Conservation (phyloP, 2,888 invertebrate genomes). For the Ectemnius continuus region DNA sequence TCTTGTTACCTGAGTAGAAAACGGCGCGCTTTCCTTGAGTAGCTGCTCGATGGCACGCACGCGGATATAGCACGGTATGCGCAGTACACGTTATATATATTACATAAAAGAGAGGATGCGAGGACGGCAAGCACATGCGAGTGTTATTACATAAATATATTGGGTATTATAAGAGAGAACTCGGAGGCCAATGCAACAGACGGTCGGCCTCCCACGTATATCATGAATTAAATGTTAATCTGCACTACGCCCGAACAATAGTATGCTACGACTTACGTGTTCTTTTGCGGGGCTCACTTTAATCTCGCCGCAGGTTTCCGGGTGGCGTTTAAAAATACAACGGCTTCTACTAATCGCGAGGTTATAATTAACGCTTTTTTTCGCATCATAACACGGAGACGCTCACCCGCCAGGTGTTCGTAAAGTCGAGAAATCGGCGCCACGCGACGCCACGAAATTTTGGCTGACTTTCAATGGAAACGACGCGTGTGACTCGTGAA, state of each 20-base stretch:
- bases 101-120: neutral
- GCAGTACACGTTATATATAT: neutral
- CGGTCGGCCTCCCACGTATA: neutral
- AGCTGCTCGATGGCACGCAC: neutral
- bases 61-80: neutral
- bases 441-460: conserved; percentile 53
- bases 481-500: neutral
- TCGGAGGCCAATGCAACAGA: neutral
- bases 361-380: conserved; percentile 67
- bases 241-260: conserved; percentile 14
- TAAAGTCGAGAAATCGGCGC: conserved; percentile 49
- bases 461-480: neutral
- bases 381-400: conserved; percentile 62
- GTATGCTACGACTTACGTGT: conserved; percentile 39
- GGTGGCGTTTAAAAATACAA: conserved; percentile 55
- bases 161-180: neutral
- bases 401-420: conserved; percentile 52
- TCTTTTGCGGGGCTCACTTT: conserved; percentile 25
- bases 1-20: conserved; percentile 39
- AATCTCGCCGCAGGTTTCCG: conserved; percentile 31
- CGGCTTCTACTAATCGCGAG: conserved; percentile 58
- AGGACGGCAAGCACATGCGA: neutral
- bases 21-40: no score
- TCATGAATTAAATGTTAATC: conserved; percentile 37
- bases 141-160: neutral